Conservation (phyloP, 2,797 vertebrate species). For the Acanthis flammea region DNA sequence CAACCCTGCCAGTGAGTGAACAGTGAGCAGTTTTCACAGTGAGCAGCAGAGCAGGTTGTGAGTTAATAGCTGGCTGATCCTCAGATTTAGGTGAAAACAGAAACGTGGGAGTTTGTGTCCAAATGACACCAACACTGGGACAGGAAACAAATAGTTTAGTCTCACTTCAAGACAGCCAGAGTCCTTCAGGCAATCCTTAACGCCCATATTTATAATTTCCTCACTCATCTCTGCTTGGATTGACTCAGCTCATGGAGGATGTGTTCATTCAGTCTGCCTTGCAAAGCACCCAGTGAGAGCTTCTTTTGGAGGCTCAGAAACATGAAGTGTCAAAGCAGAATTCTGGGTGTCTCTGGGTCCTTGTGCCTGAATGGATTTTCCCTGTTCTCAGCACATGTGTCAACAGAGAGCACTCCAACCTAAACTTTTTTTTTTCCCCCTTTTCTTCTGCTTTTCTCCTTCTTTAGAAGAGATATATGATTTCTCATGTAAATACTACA, state of each 20-base stretch:
- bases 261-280: background rate
- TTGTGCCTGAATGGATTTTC: background rate
- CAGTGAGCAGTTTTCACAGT: background rate
- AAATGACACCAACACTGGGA: background rate
- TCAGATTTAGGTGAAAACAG: constrained; percentile 18
- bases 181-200: background rate
- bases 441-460: background rate
- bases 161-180: background rate
- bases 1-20: background rate
- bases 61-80: constrained; percentile 21
- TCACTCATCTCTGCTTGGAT: background rate
- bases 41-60: background rate
- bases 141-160: background rate
- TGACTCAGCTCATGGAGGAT: background rate
- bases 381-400: background rate
- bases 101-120: accelerated
- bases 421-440: background rate
- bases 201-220: background rate
- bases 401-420: background rate
- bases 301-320: background rate
- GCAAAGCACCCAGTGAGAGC: background rate
- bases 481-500: background rate
- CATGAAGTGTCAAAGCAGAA: background rate
- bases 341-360: background rate
- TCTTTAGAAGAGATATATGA: background rate